Conservation (phyloP, 2,113 vertebrate species). For the Lepus timidus region DNA sequence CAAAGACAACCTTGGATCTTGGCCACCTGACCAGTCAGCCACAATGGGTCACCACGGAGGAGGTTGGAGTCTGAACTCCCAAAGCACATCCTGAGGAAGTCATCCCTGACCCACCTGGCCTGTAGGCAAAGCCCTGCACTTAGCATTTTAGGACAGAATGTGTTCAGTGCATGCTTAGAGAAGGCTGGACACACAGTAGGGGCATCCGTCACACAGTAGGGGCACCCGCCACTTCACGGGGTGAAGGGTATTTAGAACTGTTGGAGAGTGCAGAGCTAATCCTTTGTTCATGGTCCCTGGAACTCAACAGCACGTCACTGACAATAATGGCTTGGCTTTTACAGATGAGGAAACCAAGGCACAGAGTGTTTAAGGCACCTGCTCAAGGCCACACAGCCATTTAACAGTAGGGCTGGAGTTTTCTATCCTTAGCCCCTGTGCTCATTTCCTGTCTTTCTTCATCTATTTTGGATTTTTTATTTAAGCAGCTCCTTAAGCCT, state of each 20-base stretch:
- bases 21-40: neutral
- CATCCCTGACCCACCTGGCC: rapidly evolving
- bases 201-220: neutral
- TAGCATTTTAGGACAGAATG: neutral
- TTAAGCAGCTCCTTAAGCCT: neutral
- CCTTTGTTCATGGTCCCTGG: neutral
- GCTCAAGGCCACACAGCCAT: neutral
- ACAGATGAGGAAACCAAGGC: neutral
- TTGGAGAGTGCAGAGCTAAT: neutral
- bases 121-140: neutral
- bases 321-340: neutral
- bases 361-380: neutral
- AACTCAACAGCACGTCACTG: neutral
- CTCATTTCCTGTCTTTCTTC: neutral
- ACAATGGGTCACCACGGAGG: neutral
- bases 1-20: neutral
- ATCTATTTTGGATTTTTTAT: neutral
- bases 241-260: neutral
- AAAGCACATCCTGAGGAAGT: neutral
- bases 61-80: neutral
- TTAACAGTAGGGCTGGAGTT: neutral
- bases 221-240: neutral
- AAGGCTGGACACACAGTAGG: neutral
- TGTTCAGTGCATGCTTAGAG: neutral
- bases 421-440: no score